Percentiles rank a stretch among this genome's conserved stretches.
These are phyloP conservation scores for Cataglyphis hispanica DNA, from an alignment of 1,140 invertebrate genomes.

Conservation along the genomic window DNA sequence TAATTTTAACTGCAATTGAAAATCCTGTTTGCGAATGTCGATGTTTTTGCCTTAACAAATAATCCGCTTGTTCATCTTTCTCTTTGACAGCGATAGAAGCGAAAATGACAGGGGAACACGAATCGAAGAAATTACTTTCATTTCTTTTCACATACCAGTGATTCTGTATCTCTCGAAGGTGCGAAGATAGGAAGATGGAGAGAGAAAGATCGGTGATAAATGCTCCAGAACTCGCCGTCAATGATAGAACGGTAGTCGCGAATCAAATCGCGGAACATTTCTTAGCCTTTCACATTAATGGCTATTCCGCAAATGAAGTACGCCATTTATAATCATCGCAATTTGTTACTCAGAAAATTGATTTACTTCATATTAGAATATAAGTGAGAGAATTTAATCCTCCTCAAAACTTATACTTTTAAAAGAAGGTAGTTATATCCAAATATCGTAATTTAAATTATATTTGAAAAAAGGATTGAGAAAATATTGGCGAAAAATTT, in stretches of 20 bases:
- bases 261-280: not conserved
- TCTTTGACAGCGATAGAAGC: not conserved
- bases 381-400: not conserved
- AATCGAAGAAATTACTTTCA: slow-evolving; percentile 49
- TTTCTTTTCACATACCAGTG: slow-evolving; percentile 41
- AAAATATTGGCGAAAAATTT: not conserved
- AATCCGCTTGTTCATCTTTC: not conserved
- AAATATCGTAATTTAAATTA: not conserved
- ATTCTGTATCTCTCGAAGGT: slow-evolving; percentile 20
- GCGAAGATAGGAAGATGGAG: not conserved
- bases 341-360: slow-evolving; percentile 46
- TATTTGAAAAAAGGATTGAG: not conserved
- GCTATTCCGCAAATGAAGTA: slow-evolving; percentile 6
- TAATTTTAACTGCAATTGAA: slow-evolving; percentile 27
- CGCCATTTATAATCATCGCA: slow-evolving; percentile 27
- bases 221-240: not conserved
- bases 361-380: not conserved
- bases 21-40: slow-evolving; percentile 38
- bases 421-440: not conserved
- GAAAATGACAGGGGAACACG: slow-evolving; percentile 4
- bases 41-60: slow-evolving; percentile 10
- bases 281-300: slow-evolving; percentile 32
- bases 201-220: slow-evolving; percentile 36
- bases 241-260: slow-evolving; percentile 22
- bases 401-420: not conserved